Base-by-base conservation (phyloP, 2,888 invertebrate species). In the Melanophora roralis region DNA sequence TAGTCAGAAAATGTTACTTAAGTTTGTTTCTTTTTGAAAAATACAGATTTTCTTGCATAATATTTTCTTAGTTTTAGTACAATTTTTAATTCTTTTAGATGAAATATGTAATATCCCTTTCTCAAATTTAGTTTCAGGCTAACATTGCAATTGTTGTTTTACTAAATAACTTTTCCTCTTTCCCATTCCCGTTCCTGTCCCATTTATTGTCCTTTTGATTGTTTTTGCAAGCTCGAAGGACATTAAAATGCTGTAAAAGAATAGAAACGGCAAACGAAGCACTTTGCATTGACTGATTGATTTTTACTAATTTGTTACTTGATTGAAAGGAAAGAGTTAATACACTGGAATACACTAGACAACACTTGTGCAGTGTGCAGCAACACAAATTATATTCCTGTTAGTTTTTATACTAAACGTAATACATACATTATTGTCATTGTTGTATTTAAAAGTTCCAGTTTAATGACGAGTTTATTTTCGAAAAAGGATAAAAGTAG, bases 301-400 rank as follows among this genome's bases (percentile, higher is more conserved):
- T 80, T 80, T 80, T 80, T 80, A 80, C 80, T 80, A 80, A 80
- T 80, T 80, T 80, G 76, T 80, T 80, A 80, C 64, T 73, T 80
- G 76, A 80, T 80, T 53, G 68, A 72, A 75, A 71, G 65, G 49
- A 73, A 73, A 27, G 34, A 53, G 49, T 43, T 27, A 73, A n/a
- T 19, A 64, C 34, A 60, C n/a, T n/a, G n/a, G n/a, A n/a, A n/a
- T n/a, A n/a, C n/a, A n/a, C n/a, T 27, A 27, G 53, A 67, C 57
- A 27, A 27, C 6, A 64, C 21, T 16, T n/a, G 53, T 49, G 38
- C 65, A 49, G 59, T n/a, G n/a, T n/a, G n/a, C 19, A 40, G 6
- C 27, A 27, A 27, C 3, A 5, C 3, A 27, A 27, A 27, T 34
- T 65, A n/a, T 73, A 38, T 23, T 71, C 11, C 53, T 23, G 72